Conservation (phyloP, 2,113 vertebrate genomes). For the Thalassarche chlororhynchos region DNA sequence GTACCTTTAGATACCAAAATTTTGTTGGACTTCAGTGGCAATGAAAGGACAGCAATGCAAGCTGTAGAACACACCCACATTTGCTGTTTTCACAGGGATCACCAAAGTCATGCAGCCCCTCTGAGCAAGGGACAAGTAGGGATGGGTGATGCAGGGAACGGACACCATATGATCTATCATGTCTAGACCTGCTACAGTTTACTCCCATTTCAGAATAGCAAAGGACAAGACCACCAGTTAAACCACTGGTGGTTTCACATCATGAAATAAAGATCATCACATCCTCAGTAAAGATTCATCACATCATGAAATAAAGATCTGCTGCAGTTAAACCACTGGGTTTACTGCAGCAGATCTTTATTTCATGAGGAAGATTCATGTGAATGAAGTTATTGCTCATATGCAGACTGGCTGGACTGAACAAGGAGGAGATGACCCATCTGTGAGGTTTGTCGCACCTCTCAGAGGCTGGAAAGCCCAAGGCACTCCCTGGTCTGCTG, state of each 20-base stretch:
- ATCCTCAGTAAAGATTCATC: not conserved
- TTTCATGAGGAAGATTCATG: not conserved
- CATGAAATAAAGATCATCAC: not conserved
- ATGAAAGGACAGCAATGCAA: not conserved
- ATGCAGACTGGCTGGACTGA: not conserved
- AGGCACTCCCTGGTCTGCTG: not conserved
- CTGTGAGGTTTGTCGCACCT: not conserved
- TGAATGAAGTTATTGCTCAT: not conserved
- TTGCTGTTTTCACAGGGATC: not conserved
- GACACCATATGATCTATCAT: accelerated
- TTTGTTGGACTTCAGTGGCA: not conserved
- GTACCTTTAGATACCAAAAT: not conserved
- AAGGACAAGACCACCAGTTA: not conserved
- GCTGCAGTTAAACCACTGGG: not conserved
- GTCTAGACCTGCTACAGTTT: not conserved
- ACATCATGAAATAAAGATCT: not conserved
- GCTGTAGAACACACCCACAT: not conserved
- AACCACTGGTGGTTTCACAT: not conserved
- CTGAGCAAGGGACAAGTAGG: not conserved
- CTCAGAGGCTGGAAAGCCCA: not conserved
- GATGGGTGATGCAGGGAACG: not conserved
- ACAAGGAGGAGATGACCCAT: not conserved
- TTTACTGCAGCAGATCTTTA: not conserved
- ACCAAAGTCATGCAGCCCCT: not conserved
- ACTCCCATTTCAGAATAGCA: not conserved